These are phyloP conservation scores for Tringa solitaria DNA, from an alignment of 2,113 vertebrate genomes.

Conservation along the genomic window DNA sequence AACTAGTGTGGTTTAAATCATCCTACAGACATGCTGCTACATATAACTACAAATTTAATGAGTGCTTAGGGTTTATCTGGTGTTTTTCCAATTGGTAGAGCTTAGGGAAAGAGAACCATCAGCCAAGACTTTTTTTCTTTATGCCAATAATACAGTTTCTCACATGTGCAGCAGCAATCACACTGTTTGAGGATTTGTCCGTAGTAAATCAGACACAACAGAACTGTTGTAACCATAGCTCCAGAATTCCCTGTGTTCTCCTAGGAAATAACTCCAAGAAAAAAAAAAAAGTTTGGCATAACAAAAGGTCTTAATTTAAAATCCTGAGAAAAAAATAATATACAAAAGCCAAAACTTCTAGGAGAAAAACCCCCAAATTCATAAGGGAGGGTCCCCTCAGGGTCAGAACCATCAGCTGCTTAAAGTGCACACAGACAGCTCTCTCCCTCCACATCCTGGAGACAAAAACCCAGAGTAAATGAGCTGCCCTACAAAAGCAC, in stretches of 20 bases:
- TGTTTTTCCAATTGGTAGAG: background rate
- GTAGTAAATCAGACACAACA: background rate
- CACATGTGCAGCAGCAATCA: background rate
- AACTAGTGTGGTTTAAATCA: background rate
- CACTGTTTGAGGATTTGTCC: background rate
- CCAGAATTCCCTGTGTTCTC: conserved; percentile 24
- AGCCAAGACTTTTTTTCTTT: background rate
- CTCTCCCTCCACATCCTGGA: background rate
- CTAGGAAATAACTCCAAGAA: background rate
- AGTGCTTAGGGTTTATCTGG: background rate
- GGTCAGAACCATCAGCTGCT: conserved; percentile 16
- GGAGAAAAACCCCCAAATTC: background rate
- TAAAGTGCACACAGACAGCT: conserved; percentile 37
- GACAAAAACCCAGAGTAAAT: background rate
- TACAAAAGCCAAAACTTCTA: background rate
- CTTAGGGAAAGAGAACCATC: background rate
- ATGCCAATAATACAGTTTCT: background rate
- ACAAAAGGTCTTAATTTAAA: conserved; percentile 11
- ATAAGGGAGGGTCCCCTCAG: background rate
- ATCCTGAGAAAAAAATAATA: background rate
- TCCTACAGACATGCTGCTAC: background rate
- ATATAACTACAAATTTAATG: background rate
- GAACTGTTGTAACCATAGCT: background rate
- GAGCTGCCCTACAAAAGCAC: conserved; percentile 54
- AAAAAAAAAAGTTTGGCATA: background rate